Conservation (phyloP, 2,888 invertebrate species). For the Dioctria linearis region DNA sequence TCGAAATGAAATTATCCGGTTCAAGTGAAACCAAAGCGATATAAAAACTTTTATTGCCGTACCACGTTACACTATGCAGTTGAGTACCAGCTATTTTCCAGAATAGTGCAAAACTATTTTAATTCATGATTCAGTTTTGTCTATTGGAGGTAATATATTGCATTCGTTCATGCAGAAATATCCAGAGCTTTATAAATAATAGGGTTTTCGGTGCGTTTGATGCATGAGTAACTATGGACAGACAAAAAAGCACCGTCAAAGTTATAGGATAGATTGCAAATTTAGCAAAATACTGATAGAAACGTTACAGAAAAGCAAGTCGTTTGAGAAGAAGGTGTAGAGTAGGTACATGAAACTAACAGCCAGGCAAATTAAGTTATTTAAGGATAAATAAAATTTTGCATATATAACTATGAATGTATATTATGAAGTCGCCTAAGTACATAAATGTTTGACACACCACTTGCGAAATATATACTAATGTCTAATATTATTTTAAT, state of each 20-base stretch:
- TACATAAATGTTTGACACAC: no score
- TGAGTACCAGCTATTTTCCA: constrained; percentile 33
- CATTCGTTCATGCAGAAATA: constrained; percentile 10
- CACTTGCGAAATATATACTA: no score
- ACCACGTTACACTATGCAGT: constrained; percentile 41
- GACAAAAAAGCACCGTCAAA: not conserved
- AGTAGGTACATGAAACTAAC: not conserved
- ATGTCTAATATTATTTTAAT: no score
- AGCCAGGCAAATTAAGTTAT: no score
- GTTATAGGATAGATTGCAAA: not conserved
- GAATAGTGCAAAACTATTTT: constrained; percentile 26
- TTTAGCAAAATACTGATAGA: not conserved
- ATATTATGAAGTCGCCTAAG: no score
- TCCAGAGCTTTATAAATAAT: no score
- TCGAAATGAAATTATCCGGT: constrained; percentile 47
- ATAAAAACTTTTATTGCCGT: constrained; percentile 44
- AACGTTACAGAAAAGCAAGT: not conserved
- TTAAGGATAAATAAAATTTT: no score
- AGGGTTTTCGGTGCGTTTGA: not conserved
- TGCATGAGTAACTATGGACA: constrained; percentile 7
- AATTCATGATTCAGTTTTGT: constrained; percentile 45
- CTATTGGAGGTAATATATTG: constrained; percentile 44
- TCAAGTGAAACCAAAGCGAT: constrained; percentile 45
- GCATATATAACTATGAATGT: no score
- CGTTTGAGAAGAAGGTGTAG: not conserved